These are phyloP conservation scores for Emmelina monodactyla DNA, from an alignment of 2,888 invertebrate genomes.

Conservation along the genomic window DNA sequence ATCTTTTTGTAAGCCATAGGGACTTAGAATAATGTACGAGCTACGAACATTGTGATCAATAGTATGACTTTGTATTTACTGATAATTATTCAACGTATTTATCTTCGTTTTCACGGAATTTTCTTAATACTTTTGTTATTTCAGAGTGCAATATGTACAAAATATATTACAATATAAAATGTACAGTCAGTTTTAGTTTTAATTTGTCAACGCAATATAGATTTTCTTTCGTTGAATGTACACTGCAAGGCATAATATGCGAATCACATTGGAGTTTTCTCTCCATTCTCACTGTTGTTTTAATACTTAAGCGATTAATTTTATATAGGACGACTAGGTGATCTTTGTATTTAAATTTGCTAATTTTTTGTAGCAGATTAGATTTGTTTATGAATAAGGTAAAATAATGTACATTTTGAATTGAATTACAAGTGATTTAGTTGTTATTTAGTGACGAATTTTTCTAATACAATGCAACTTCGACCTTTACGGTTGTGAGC, in stretches of 20 bases:
- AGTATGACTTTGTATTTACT: constrained; percentile 52
- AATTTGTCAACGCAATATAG: constrained; percentile 60
- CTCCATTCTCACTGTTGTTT: constrained; percentile 41
- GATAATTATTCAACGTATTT: constrained; percentile 47
- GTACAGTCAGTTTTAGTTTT: constrained; percentile 65
- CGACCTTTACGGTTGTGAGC: constrained; percentile 49
- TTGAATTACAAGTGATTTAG: constrained; percentile 66
- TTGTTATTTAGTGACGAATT: constrained; percentile 65
- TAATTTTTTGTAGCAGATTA: constrained; percentile 66
- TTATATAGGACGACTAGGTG: constrained; percentile 61
- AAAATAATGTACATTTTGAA: constrained; percentile 64
- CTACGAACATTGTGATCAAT: constrained; percentile 62
- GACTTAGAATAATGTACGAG: constrained; percentile 58
- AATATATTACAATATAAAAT: constrained; percentile 64
- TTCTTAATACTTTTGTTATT: constrained; percentile 60
- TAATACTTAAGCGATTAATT: constrained; percentile 63
- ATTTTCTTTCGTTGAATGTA: constrained; percentile 56
- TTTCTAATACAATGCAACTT: constrained; percentile 52
- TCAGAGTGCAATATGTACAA: constrained; percentile 79
- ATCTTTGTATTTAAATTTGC: constrained; percentile 65
- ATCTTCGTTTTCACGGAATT: constrained; percentile 54
- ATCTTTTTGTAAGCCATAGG: constrained; percentile 63
- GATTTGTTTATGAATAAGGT: constrained; percentile 60
- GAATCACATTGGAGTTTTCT: constrained; percentile 26
- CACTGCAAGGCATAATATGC: constrained; percentile 57